Percentiles rank a stretch among this genome's conserved stretches.
These are phyloP conservation scores for Mythimna pallens DNA, from an alignment of 2,888 invertebrate genomes.

Conservation along the genomic window DNA sequence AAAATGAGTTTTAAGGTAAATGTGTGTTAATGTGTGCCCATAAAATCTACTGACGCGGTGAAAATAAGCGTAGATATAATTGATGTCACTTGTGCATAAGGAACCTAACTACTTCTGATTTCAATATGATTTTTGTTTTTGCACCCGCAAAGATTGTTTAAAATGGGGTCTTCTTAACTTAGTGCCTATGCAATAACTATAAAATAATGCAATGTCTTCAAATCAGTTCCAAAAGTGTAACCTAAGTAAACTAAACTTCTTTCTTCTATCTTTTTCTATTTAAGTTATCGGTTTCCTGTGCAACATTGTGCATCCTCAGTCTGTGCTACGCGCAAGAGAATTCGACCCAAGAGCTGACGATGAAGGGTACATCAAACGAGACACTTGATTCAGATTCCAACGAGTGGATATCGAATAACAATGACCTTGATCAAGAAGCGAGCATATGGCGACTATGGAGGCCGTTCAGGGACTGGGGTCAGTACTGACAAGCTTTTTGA, in stretches of 20 bases:
- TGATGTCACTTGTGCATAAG: not conserved
- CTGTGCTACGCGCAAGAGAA: slow-evolving; percentile 70
- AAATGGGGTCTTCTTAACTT: not conserved
- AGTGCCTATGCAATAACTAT: not conserved
- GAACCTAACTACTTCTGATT: not conserved
- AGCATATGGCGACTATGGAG: slow-evolving; percentile 76
- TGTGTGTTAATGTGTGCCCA: slow-evolving; percentile 17
- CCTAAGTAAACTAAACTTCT: not conserved
- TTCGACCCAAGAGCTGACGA: slow-evolving; percentile 61
- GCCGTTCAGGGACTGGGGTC: slow-evolving; percentile 80
- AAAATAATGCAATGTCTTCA: not conserved
- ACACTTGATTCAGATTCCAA: slow-evolving; percentile 65
- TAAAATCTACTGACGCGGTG: not conserved
- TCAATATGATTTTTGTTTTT: not conserved
- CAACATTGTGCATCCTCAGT: slow-evolving; percentile 71
- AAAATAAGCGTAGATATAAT: not conserved
- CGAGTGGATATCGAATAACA: slow-evolving; percentile 56
- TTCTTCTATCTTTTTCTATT: slow-evolving; percentile 34
- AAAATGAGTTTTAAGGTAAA: slow-evolving; percentile 74
- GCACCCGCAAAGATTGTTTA: not conserved
- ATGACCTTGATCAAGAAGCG: slow-evolving; percentile 70
- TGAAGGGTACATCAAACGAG: slow-evolving; percentile 68
- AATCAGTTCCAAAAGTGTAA: not conserved
- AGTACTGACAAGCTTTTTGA: slow-evolving; percentile 45
- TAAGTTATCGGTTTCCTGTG: slow-evolving; percentile 73